These are phyloP conservation scores for Drepanosiphum platanoidis DNA, from an alignment of 2,888 invertebrate species.

Conservation along the genomic window DNA sequence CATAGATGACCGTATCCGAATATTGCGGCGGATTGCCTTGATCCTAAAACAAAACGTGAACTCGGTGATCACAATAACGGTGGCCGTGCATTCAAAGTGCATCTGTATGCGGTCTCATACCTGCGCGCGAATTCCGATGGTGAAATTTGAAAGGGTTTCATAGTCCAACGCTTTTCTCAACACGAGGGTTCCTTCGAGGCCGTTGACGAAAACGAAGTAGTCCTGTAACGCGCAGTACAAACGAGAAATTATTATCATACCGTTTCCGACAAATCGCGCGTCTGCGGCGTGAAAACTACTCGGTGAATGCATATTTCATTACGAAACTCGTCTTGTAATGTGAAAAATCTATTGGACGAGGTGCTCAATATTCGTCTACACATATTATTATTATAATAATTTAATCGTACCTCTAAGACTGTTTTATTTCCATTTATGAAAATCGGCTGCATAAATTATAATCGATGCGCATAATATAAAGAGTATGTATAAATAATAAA, in stretches of 20 bases:
- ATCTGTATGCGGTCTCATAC: constrained; percentile 66
- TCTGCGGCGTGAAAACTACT: neutral
- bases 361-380: neutral
- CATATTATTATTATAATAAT: neutral
- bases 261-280: neutral
- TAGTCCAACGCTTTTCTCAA: constrained; percentile 84
- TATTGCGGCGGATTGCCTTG: constrained; percentile 83
- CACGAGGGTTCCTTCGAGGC: constrained; percentile 84
- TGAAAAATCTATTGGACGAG: neutral
- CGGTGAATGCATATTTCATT: neutral
- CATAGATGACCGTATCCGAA: constrained; percentile 79
- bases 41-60: constrained; percentile 70
- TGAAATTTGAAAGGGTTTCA: constrained; percentile 81
- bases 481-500: neutral
- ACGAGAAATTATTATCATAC: neutral
- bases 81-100: neutral
- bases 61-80: neutral
- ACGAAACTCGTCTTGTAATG: neutral
- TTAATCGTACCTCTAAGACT: constrained; percentile 63
- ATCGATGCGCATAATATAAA: no score
- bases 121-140: constrained; percentile 75
- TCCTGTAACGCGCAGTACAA: constrained; percentile 71
- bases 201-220: constrained; percentile 84
- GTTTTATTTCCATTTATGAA: constrained; percentile 64
- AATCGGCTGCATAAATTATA: constrained; percentile 64